These are phyloP conservation scores for Sphaeramia orbicularis DNA, from an alignment of 2,797 vertebrate species.

Conservation along the genomic window DNA sequence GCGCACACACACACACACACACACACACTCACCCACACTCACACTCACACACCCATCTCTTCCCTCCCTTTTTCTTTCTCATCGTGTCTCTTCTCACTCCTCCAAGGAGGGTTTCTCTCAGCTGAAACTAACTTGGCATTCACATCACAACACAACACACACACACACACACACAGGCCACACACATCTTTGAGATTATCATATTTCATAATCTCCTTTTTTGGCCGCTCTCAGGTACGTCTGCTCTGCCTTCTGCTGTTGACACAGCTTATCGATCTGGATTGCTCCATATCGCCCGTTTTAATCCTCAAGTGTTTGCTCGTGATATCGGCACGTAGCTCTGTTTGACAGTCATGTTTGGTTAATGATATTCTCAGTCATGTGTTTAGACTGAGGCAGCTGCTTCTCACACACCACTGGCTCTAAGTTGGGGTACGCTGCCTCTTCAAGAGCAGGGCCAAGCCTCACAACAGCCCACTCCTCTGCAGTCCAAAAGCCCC, in stretches of 20 bases:
- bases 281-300: conserved; percentile 31
- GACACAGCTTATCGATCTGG: conserved; percentile 38
- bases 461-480: neutral
- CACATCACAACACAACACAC: conserved; percentile 40
- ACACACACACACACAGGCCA: conserved; percentile 17
- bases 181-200: conserved; percentile 36
- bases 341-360: conserved; percentile 59
- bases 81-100: conserved; percentile 32
- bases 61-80: conserved; percentile 19
- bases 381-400: conserved; percentile 47
- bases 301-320: conserved; percentile 53
- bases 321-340: conserved; percentile 28
- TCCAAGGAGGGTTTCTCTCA: conserved; percentile 39
- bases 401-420: conserved; percentile 19
- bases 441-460: conserved; percentile 2
- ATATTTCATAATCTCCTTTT: conserved; percentile 39
- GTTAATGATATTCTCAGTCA: conserved; percentile 48
- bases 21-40: conserved; percentile 21
- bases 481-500: conserved; percentile 29
- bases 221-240: conserved; percentile 40
- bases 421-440: conserved; percentile 10
- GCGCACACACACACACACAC: conserved; percentile 19
- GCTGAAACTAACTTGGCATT: conserved; percentile 64
- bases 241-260: conserved; percentile 22
- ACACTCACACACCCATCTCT: conserved; percentile 11